Evolutionary conservation across 2,888 invertebrate genomes (phyloP), one percentile per base, ranked within the genome.

Genomic region (Ochropleura leucogaster): DNA sequence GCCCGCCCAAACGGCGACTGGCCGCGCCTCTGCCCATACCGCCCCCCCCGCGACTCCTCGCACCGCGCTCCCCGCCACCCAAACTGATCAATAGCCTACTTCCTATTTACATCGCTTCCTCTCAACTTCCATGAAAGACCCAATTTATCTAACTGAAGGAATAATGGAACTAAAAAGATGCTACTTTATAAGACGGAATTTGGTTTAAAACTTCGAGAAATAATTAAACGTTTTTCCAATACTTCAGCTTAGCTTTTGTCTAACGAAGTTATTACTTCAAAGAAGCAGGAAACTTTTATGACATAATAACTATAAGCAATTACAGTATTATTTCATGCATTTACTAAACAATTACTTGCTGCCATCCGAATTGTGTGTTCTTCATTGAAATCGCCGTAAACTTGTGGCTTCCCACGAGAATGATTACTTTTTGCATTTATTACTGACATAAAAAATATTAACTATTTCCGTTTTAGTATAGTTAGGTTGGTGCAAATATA

Each of bases 1-100:
- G 91, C 93, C 94, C 95, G 94, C 94, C 94, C 94, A 93, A 93
- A 93, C 90, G 90, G 81, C 87, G 90, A 88, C 92, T 90, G 92
- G 90, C 91, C 92, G 90, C 90, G 90, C 90, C 92, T 90, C 90
- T 90, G 87, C 87, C 85, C 87, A 84, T 74, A 46, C 86, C 84
- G 83, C 79, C 81, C 82, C 76, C 77, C 53, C 72, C 69, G 40
- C 77, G 30, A 79, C 83, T 72, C 79, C 64, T 71, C 74, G 74
- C 79, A 85, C 82, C 82, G 82, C 88, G 84, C 86, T 76, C 85
- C 85, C 87, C 83, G 84, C 85, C 85, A 87, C 85, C 88, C 85
- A 82, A 86, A 79, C 91, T 92, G 93, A 95, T 95, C 95, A 93
- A 95, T 95, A 95, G 90, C 89, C 78, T 82, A 82, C 88, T 90